Conservation (phyloP, 2,888 invertebrate genomes). For the Caenorhabditis sp. region DNA sequence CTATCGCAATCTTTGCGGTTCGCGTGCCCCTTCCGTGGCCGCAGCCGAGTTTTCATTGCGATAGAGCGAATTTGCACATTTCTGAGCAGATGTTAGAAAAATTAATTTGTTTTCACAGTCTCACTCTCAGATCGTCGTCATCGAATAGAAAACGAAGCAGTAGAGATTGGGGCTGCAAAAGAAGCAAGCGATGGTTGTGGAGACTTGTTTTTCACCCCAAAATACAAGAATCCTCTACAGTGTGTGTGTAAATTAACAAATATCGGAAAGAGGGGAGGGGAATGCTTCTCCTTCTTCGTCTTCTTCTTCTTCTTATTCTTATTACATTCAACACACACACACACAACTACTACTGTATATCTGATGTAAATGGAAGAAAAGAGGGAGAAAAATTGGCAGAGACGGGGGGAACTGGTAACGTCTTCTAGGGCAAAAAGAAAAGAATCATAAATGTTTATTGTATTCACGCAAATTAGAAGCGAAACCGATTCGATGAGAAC, state of each 20-base stretch:
- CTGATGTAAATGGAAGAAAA: constrained; percentile 47
- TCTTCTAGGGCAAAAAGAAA: neutral
- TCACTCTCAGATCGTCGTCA: too few relatives aligned
- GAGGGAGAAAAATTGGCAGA: constrained; percentile 43
- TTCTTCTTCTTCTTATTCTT: constrained; percentile 10
- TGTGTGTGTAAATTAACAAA: constrained; percentile 52
- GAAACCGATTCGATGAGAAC: neutral
- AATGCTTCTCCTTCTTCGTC: constrained; percentile 22
- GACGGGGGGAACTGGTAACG: constrained; percentile 41
- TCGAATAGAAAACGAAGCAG: neutral
- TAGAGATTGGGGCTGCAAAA: neutral
- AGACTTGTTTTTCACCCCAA: constrained; percentile 28
- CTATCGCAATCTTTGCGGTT: too few relatives aligned
- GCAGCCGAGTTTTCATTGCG: too few relatives aligned
- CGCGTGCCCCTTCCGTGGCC: too few relatives aligned
- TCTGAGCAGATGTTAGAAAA: too few relatives aligned
- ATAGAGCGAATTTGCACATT: too few relatives aligned
- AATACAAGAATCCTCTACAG: constrained; percentile 34
- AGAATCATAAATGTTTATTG: constrained; percentile 46
- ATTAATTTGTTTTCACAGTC: neutral
- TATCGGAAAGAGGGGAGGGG: constrained; percentile 14
- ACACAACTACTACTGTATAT: constrained; percentile 23
- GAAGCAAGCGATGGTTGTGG: neutral
- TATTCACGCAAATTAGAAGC: constrained; percentile 28
- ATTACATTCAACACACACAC: constrained; percentile 27